Evolutionary conservation across 2,113 vertebrate genomes (phyloP).

Genomic region (Bujurquina vittata): DNA sequence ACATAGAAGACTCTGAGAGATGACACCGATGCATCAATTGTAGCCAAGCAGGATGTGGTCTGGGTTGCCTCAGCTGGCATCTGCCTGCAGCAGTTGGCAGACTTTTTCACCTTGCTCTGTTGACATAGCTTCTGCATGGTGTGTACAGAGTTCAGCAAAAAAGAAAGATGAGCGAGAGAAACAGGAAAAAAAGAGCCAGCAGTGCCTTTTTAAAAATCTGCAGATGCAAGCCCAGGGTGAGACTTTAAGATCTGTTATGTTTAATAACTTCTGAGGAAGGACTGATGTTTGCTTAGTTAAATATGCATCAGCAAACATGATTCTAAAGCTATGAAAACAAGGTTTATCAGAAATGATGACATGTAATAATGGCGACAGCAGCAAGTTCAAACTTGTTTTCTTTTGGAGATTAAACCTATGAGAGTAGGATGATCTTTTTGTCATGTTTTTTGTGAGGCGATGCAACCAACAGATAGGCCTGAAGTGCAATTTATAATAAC

Average conservation of each 20-base stretch:
- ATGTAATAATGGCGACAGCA: background rate
- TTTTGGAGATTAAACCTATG: background rate
- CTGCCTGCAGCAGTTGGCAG: slow-evolving; percentile 34
- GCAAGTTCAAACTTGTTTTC: background rate
- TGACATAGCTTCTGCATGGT: slow-evolving; percentile 48
- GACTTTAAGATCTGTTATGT: background rate
- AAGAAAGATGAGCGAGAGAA: background rate
- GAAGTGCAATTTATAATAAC: background rate
- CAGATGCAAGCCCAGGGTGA: background rate
- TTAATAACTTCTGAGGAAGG: background rate
- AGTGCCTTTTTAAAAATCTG: background rate
- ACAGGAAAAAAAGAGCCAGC: background rate
- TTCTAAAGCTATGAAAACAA: background rate
- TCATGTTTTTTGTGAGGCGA: background rate
- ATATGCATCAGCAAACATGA: background rate
- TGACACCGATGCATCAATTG: slow-evolving; percentile 14
- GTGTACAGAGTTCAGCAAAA: slow-evolving; percentile 9
- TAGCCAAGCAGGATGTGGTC: slow-evolving; percentile 48
- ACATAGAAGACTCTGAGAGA: slow-evolving; percentile 32
- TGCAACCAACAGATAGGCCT: background rate
- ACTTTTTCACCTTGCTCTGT: slow-evolving; percentile 54
- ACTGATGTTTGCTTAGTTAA: background rate
- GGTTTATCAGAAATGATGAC: background rate
- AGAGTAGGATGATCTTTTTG: background rate
- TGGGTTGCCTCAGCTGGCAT: slow-evolving; percentile 44